These are phyloP conservation scores for Mnemiopsis leidyi DNA, from an alignment of 37 sponge, comb jelly and placozoan genomes.

Conservation along the genomic window DNA sequence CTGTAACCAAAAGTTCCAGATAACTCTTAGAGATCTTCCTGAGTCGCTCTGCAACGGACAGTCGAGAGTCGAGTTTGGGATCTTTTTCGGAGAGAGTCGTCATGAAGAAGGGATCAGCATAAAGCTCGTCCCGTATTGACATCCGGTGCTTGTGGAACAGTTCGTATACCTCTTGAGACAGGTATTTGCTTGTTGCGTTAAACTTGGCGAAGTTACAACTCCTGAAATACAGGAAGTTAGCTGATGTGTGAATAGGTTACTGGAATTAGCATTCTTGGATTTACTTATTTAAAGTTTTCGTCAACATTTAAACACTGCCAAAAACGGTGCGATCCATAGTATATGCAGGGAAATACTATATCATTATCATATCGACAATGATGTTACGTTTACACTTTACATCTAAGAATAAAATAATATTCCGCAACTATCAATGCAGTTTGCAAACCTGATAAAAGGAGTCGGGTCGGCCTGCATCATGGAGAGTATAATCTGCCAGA, in stretches of 20 bases:
- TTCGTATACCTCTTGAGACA: conserved; percentile 58
- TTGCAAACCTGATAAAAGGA: conserved; percentile 62
- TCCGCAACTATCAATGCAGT: too few relatives aligned
- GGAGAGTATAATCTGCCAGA: conserved; percentile 60
- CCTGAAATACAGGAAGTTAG: too few relatives aligned
- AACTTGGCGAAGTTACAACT: conserved; percentile 55
- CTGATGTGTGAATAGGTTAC: too few relatives aligned
- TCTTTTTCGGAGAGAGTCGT: not conserved
- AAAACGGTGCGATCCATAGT: too few relatives aligned
- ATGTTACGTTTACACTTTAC: too few relatives aligned
- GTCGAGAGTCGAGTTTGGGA: not conserved
- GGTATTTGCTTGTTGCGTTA: conserved; percentile 64
- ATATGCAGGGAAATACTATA: too few relatives aligned
- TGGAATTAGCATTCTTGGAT: too few relatives aligned
- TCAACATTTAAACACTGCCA: too few relatives aligned
- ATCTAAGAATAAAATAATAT: too few relatives aligned
- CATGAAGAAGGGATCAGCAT: conserved; percentile 57
- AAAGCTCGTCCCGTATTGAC: conserved; percentile 62
- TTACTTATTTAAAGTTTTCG: too few relatives aligned
- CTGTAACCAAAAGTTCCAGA: conserved; percentile 49
- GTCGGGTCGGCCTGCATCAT: conserved; percentile 61
- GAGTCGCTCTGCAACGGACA: conserved; percentile 62
- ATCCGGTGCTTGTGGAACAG: conserved; percentile 56
- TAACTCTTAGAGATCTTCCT: conserved; percentile 61
- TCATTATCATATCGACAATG: too few relatives aligned